These are phyloP conservation scores for Oxyteleia sp. DNA, from an alignment of 2,888 invertebrate genomes.

Conservation along the genomic window DNA sequence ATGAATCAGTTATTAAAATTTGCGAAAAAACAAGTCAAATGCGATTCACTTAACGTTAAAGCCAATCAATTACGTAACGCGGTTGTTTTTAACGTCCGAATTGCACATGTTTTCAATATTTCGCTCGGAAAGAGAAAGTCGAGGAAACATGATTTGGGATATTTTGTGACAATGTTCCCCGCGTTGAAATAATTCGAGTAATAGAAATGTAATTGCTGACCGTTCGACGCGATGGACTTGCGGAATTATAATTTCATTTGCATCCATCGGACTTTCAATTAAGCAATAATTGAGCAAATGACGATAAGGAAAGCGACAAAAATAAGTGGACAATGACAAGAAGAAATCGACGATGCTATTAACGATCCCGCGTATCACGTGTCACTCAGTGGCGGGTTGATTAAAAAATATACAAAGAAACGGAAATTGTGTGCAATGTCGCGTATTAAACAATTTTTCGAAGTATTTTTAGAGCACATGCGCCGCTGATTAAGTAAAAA, in stretches of 20 bases:
- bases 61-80: background rate
- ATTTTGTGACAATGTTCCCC: background rate
- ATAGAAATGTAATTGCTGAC: too few species aligned
- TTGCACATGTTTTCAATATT: constrained; percentile 11
- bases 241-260: constrained; percentile 3
- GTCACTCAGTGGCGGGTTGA: background rate
- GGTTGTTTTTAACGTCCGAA: background rate
- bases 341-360: constrained; percentile 5
- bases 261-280: background rate
- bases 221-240: background rate
- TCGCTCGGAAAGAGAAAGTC: constrained; percentile 3
- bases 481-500: too few species aligned
- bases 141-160: constrained; percentile 2
- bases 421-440: background rate
- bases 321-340: constrained; percentile 24
- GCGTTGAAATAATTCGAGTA: too few species aligned
- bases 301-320: constrained; percentile 17
- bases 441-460: background rate
- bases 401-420: constrained; percentile 4
- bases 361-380: background rate
- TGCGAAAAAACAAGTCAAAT: constrained; percentile 11
- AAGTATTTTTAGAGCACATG: constrained; percentile 7
- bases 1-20: constrained; percentile 11
- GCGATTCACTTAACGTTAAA: background rate
- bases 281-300: constrained; percentile 6